phyloP scores from a whole-genome alignment of 2,888 invertebrate species.

The Argyresthia albistria region DNA sequence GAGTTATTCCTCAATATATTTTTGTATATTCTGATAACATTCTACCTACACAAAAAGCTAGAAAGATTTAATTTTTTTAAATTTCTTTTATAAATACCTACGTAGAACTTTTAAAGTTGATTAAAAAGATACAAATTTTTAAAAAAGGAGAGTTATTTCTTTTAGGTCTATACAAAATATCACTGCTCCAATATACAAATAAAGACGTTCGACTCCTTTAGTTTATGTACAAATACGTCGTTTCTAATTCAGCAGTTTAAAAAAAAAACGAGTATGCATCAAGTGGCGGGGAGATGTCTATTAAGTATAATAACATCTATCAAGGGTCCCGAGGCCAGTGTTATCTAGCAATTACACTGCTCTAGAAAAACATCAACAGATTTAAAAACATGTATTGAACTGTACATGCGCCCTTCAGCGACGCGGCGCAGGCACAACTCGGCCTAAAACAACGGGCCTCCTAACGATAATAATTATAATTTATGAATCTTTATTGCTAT shows the following conservation, averaged over 20 bases:
- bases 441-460: slow-evolving; percentile 31
- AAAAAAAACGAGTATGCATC: too few relatives aligned
- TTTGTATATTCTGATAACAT: slow-evolving; percentile 24
- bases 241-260: slow-evolving; percentile 46
- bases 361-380: slow-evolving; percentile 24
- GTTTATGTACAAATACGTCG: slow-evolving; percentile 51
- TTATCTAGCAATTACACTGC: background rate
- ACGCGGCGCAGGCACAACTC: slow-evolving; percentile 38
- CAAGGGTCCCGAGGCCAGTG: slow-evolving; percentile 27
- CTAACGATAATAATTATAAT: slow-evolving; percentile 20
- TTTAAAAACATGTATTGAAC: slow-evolving; percentile 21
- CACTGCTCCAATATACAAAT: slow-evolving; percentile 58
- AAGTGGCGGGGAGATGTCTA: too few relatives aligned
- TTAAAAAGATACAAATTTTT: slow-evolving; percentile 25
- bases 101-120: slow-evolving; percentile 24
- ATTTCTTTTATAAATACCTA: slow-evolving; percentile 11
- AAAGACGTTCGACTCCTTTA: slow-evolving; percentile 30
- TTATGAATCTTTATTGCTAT: slow-evolving; percentile 33
- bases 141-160: slow-evolving; percentile 18
- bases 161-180: slow-evolving; percentile 62
- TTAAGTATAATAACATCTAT: background rate
- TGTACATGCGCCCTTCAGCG: slow-evolving; percentile 17
- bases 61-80: slow-evolving; percentile 29
- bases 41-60: slow-evolving; percentile 52
- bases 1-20: background rate